Percentiles rank a stretch among this genome's conserved stretches.
Conservation (phyloP, 1,140 invertebrate species). For the Ladona fulva region DNA sequence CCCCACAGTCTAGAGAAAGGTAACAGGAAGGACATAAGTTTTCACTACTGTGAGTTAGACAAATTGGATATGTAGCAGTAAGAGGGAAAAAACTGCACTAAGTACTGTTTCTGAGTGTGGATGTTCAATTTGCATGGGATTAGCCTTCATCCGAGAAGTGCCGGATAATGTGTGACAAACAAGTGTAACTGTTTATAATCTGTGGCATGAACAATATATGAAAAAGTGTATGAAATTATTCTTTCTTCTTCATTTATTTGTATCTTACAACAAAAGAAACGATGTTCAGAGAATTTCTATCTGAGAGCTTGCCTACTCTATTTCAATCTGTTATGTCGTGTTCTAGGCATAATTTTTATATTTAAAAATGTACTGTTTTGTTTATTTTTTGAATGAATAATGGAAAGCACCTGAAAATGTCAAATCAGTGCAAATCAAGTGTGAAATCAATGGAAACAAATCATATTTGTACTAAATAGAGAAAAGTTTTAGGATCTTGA, state of each 20-base stretch:
- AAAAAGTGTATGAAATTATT: background rate
- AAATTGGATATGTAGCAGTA: background rate
- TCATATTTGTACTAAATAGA: constrained; percentile 2
- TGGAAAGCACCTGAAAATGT: constrained; percentile 5
- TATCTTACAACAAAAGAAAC: background rate
- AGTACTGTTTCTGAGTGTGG: background rate
- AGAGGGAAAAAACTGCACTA: background rate
- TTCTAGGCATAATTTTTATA: background rate
- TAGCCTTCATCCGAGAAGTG: background rate
- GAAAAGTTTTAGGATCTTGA: background rate
- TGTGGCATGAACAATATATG: background rate
- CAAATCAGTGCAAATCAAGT: constrained; percentile 1
- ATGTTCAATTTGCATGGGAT: background rate
- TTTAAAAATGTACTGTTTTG: background rate
- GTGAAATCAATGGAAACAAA: background rate
- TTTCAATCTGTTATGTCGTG: background rate
- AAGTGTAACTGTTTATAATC: background rate
- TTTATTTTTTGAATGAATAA: background rate
- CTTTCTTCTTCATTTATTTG: background rate
- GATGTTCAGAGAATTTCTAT: background rate
- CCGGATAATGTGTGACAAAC: background rate
- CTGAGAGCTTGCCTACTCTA: background rate
- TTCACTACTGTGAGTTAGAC: background rate
- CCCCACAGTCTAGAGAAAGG: background rate
- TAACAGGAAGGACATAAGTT: background rate